These are phyloP conservation scores for Latheticus oryzae DNA, from an alignment of 2,888 invertebrate genomes.

Conservation along the genomic window DNA sequence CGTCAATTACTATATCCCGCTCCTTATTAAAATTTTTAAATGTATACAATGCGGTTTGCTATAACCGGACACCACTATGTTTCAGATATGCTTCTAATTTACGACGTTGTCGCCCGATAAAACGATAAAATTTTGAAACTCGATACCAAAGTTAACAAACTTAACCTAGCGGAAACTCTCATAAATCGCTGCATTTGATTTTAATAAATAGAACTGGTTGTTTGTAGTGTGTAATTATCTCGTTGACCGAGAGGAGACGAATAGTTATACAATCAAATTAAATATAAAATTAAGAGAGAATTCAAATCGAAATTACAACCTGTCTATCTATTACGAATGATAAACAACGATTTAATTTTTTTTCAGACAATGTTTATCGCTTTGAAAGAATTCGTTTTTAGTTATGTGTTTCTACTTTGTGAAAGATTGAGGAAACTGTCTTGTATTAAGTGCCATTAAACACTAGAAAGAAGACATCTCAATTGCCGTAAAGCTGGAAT, in stretches of 20 bases:
- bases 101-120: slow-evolving; percentile 9
- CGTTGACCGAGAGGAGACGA: slow-evolving; percentile 15
- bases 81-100: slow-evolving; percentile 10
- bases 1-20: no score
- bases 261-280: slow-evolving; percentile 23
- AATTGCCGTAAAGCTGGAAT: slow-evolving; percentile 34
- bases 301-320: slow-evolving; percentile 4
- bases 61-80: no score
- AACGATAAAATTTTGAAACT: slow-evolving; percentile 27
- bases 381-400: no score
- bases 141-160: slow-evolving; percentile 22
- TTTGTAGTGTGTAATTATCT: slow-evolving; percentile 21
- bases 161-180: slow-evolving; percentile 15
- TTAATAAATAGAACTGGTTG: slow-evolving; percentile 22
- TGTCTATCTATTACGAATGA: no score
- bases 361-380: no score
- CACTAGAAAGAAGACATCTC: slow-evolving; percentile 30
- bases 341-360: no score
- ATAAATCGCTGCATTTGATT: slow-evolving; percentile 25
- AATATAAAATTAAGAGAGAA: slow-evolving; percentile 13
- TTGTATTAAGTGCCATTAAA: slow-evolving; percentile 36
- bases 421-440: slow-evolving; percentile 15
- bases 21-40: no score
- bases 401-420: slow-evolving; percentile 10
- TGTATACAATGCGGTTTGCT: no score